phyloP scores from a whole-genome alignment of 1,140 invertebrate genomes.

The Littorina saxatilis region DNA sequence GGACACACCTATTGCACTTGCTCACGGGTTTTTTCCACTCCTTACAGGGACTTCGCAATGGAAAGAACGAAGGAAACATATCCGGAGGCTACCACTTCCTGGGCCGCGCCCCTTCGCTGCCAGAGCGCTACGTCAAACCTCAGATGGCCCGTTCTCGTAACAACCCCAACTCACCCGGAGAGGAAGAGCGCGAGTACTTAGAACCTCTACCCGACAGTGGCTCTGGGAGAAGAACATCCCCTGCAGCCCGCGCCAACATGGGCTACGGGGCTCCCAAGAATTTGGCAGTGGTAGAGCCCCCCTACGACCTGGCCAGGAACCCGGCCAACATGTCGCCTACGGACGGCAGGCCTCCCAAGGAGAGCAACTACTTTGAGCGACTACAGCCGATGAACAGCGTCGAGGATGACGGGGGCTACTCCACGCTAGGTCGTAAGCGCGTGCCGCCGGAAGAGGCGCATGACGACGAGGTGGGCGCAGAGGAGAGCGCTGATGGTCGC shows the following conservation, averaged over 20 bases:
- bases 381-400: background rate
- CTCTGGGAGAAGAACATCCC: background rate
- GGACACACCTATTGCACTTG: no score
- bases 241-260: background rate
- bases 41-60: background rate
- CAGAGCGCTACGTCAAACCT: slow-evolving; percentile 12
- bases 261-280: background rate
- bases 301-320: background rate
- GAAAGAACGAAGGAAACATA: background rate
- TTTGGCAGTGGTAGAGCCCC: background rate
- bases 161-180: background rate
- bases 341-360: background rate
- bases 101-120: background rate
- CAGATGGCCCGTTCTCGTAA: background rate
- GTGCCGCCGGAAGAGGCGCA: no score
- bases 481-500: background rate
- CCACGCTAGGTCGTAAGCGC: background rate
- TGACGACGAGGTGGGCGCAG: background rate
- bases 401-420: background rate
- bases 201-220: background rate
- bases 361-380: background rate
- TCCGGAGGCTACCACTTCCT: background rate
- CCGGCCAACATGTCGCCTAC: background rate
- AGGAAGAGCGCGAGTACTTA: background rate
- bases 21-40: no score